Conservation (phyloP, 2,113 vertebrate species). For the Chiloscyllium plagiosum region DNA sequence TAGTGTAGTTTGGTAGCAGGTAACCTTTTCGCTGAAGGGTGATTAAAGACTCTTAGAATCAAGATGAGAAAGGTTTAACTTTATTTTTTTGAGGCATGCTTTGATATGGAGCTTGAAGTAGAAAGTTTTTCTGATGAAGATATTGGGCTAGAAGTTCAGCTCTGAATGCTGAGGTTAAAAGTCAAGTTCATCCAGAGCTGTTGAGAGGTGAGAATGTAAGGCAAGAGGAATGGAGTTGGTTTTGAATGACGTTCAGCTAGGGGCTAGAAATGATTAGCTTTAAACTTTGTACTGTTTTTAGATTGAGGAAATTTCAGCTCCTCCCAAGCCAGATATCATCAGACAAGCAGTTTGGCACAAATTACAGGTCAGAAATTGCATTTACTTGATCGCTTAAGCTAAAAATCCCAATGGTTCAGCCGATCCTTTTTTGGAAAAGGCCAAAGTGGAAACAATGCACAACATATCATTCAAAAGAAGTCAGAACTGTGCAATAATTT, state of each 20-base stretch:
- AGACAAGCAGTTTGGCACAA: conserved; percentile 17
- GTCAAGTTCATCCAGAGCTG: not conserved
- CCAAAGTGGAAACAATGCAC: too few species aligned
- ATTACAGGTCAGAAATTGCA: conserved; percentile 10
- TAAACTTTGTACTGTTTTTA: conserved; percentile 14
- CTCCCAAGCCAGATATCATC: not conserved
- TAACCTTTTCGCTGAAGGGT: not conserved
- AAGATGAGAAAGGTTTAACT: not conserved
- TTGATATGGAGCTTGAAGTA: too few species aligned
- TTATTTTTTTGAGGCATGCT: not conserved
- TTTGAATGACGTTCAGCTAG: not conserved
- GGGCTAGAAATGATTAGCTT: conserved; percentile 23
- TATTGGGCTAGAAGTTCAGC: not conserved
- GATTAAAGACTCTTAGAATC: not conserved
- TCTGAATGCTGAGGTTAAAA: not conserved
- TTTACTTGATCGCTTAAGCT: not conserved
- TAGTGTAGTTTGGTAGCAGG: not conserved
- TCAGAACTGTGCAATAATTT: too few species aligned
- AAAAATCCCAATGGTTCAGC: too few species aligned
- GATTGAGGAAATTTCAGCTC: conserved; percentile 14
- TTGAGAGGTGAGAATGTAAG: not conserved
- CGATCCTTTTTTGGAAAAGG: too few species aligned
- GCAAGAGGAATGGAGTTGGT: not conserved
- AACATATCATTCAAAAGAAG: too few species aligned
- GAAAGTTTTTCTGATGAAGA: not conserved